Evolutionary conservation across 2,113 vertebrate species (phyloP), one percentile per base, ranked within the genome.

Genomic region (Tympanuchus pallidicinctus): DNA sequence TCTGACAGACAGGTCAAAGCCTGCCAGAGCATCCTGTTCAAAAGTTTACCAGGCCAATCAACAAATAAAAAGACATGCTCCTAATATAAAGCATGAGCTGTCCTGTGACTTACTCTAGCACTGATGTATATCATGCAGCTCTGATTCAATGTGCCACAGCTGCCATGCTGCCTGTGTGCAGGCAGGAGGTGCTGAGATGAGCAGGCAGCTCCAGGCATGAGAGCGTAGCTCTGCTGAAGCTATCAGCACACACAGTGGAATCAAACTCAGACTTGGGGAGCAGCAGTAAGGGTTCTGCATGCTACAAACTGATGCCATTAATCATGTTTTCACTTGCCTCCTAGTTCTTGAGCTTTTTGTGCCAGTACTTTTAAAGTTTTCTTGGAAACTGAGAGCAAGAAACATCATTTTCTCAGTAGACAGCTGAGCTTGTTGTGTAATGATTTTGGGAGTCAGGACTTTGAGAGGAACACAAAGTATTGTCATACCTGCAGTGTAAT

Each of bases 91-190:
- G 11, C 8, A 27, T 61, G 40, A 25, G 40, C 86, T 57, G 43
- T 43, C 50, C 70, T 84, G 40, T 52, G 7, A 43, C 48, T 87
- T 65, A 20, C 79, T 27, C 36, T 36, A 36, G 25, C 74, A 59
- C 76, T 40, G 38, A 24, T 34, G 20, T 69, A 38, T 5, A 0
- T 60, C 34, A 14, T 18, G 12, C 48, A n/a, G 25, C 69, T 83
- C 48, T 3, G 1, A 16, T 50, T 86, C 54, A 38, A 30, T 0
- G 0, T 43, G 38, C 22, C 40, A 24, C 7, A 65, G 57, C 25
- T 38, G 59, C 3, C 1, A 0, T 36, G 76, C 25, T 65, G 17
- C 32, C 18, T 0, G 0, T 21, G 30, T 30, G 1, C 0, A 40
- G 24, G 42, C 42, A 56, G 63, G 43, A 56, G 30, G 9, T 42